phyloP scores from a whole-genome alignment of 2,888 invertebrate species.

The Buathra laborator region DNA sequence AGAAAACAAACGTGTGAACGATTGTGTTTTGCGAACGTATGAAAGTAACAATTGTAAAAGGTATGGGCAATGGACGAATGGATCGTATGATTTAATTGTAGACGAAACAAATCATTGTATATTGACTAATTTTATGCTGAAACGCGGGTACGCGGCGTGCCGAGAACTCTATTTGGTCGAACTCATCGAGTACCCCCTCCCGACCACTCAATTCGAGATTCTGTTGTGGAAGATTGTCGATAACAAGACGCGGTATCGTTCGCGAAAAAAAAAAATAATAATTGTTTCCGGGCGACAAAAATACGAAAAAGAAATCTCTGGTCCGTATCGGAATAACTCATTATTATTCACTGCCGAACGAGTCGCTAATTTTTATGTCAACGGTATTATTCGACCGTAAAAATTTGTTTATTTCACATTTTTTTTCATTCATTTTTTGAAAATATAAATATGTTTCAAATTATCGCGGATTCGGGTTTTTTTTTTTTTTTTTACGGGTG shows the following conservation, averaged over 20 bases:
- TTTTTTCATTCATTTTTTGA: background rate
- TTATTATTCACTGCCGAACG: background rate
- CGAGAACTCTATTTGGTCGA: constrained; percentile 34
- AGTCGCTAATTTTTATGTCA: background rate
- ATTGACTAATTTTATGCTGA: constrained; percentile 50
- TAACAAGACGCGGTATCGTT: background rate
- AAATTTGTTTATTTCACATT: background rate
- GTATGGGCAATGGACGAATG: constrained; percentile 29
- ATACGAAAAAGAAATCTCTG: background rate
- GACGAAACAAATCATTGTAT: constrained; percentile 58
- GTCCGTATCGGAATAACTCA: background rate
- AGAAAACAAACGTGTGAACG: constrained; percentile 38
- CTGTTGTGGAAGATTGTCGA: constrained; percentile 19
- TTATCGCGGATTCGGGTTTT: background rate
- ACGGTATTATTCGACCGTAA: background rate
- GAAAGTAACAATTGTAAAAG: constrained; percentile 48
- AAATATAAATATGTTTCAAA: background rate
- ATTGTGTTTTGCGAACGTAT: constrained; percentile 15
- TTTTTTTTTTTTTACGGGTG: background rate
- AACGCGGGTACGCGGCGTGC: constrained; percentile 29
- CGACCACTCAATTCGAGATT: background rate
- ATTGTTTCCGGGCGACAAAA: background rate
- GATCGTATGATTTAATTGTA: constrained; percentile 44
- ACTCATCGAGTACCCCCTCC: constrained; percentile 21
- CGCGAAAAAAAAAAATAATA: background rate